Evolutionary conservation across 2,888 invertebrate genomes (phyloP), one percentile per base, ranked within the genome.

Genomic region (Pinctada fucata): DNA sequence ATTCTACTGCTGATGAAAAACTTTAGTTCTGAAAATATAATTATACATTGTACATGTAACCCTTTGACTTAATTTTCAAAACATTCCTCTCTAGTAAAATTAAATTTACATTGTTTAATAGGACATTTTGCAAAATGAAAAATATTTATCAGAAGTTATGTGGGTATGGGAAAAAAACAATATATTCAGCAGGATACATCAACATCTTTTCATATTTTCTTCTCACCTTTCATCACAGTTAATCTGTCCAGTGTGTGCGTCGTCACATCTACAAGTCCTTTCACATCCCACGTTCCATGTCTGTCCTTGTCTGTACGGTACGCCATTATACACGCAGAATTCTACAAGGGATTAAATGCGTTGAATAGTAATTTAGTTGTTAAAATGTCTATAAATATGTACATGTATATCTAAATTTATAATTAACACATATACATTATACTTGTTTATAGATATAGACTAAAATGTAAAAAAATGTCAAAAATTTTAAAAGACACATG

Each of bases 271-370:
- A 69, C 89, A 89, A n/a, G 84, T 81, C 79, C 87, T 87, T 82
- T 87, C 86, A 80, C 89, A 89, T n/a, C 87, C 88, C 66, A 85
- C 88, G 64, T 85, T 79, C 79, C 86, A 88, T 5, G 80, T 82
- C 71, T 87, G 81, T 6, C 88, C 88, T 76, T 87, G 84, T 58
- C 79, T 80, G 75, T 86, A 83, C 50, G 86, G 85, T 4, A 86
- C 80, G 47, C 87, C 86, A 75, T 88, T 88, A 81, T 88, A 89
- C 64, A 89, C 85, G 80, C 89, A 89, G 84, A 86, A 86, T 74
- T 84, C 89, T 89, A 81, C 8, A 80, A 68, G 3, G 66, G 65
- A 8, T 68, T 65, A n/a, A 58, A n/a, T n/a, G 8, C n/a, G n/a
- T 66, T n/a, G 6, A 66, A 31, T 8, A 66, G 6, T n/a, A 66